Evolutionary conservation across 2,888 invertebrate species (phyloP).

Genomic region (Dynastes maya): DNA sequence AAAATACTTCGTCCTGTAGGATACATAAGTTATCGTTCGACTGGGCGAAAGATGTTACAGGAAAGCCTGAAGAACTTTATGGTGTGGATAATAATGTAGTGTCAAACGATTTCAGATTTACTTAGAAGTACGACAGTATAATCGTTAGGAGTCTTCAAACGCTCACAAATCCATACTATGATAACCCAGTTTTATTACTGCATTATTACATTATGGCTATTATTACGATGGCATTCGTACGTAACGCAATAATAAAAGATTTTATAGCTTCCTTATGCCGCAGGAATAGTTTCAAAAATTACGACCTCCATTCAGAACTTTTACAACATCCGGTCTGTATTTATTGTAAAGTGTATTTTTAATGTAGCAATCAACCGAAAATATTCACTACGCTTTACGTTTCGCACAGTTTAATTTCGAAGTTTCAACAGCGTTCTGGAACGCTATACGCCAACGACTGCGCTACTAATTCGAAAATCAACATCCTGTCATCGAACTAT

Average conservation of each 20-base stretch:
- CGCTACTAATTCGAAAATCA: slow-evolving; percentile 24
- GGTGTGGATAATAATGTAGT: too few relatives aligned
- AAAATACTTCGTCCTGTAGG: too few relatives aligned
- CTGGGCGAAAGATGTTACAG: too few relatives aligned
- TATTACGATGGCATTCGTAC: not conserved
- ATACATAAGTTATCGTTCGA: too few relatives aligned
- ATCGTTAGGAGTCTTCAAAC: too few relatives aligned
- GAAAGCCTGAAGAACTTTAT: too few relatives aligned
- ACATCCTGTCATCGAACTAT: slow-evolving; percentile 34
- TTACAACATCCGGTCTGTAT: slow-evolving; percentile 42
- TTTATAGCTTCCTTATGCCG: slow-evolving; percentile 30
- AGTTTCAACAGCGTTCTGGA: slow-evolving; percentile 2
- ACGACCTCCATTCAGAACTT: slow-evolving; percentile 38
- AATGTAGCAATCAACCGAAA: slow-evolving; percentile 6
- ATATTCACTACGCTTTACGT: slow-evolving; percentile 3
- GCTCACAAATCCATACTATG: not conserved
- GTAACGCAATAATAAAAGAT: slow-evolving; percentile 19
- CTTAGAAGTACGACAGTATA: too few relatives aligned
- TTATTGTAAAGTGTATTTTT: slow-evolving; percentile 34
- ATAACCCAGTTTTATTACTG: slow-evolving; percentile 5
- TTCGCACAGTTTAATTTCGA: slow-evolving; percentile 3
- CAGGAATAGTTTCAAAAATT: slow-evolving; percentile 28
- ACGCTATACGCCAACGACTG: not conserved
- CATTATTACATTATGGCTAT: not conserved
- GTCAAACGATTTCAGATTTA: too few relatives aligned